Evolutionary conservation across 2,113 vertebrate genomes (phyloP).

Genomic region (Cromileptes altivelis): DNA sequence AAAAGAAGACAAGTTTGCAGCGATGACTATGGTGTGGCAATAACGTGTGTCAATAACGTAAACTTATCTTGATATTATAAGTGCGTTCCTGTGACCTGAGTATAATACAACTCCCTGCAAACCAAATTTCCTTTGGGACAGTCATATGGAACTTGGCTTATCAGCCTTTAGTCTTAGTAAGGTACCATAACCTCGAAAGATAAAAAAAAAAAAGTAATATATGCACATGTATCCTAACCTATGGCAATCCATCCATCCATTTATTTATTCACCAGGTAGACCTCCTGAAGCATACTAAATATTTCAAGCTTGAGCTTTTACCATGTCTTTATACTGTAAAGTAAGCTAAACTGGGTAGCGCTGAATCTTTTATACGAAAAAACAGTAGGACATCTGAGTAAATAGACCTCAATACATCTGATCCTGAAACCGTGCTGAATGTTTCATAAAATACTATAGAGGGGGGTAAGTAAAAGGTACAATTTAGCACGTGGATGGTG

Average conservation of each 20-base stretch:
- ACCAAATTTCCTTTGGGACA: background rate
- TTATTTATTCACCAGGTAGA: background rate
- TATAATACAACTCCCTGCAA: background rate
- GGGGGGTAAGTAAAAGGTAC: background rate
- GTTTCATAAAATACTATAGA: background rate
- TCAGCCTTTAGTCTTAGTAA: background rate
- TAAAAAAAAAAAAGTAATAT: background rate
- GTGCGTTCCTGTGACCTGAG: background rate
- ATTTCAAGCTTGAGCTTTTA: constrained; percentile 53
- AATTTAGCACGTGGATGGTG: background rate
- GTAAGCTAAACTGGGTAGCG: constrained; percentile 23
- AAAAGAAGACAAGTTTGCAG: too few relatives aligned
- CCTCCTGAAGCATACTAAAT: constrained; percentile 37
- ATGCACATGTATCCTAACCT: background rate
- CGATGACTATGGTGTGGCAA: background rate
- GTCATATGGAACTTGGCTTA: background rate
- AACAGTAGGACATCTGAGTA: constrained; percentile 29
- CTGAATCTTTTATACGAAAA: constrained; percentile 44
- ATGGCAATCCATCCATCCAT: background rate
- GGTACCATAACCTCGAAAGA: background rate
- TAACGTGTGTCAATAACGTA: background rate
- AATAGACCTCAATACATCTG: background rate
- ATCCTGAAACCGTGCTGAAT: background rate
- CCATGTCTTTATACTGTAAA: constrained; percentile 23
- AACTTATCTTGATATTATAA: background rate